phyloP scores from a whole-genome alignment of 2,797 vertebrate species.

The Platalea minor region DNA sequence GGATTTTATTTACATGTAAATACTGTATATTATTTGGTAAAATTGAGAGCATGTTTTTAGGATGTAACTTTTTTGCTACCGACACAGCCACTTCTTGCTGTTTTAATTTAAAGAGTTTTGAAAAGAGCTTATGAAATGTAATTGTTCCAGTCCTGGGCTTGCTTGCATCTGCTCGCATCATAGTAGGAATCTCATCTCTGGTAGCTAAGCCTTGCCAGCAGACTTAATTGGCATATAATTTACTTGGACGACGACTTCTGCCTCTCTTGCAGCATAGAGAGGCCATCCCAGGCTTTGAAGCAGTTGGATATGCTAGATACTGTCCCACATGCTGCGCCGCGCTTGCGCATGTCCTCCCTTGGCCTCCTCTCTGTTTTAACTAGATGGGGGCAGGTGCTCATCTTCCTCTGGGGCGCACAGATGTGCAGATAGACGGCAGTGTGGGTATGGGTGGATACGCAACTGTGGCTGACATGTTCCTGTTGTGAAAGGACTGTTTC shows the following conservation, averaged over 20 bases:
- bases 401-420: not conserved
- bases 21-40: not conserved
- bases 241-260: not conserved
- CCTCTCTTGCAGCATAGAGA: not conserved
- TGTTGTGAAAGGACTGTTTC: not conserved
- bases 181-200: not conserved
- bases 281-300: not conserved
- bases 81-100: not conserved
- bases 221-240: not conserved
- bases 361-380: not conserved
- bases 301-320: not conserved
- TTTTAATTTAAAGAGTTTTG: not conserved
- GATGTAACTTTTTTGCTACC: not conserved
- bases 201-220: not conserved
- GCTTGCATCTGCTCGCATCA: not conserved
- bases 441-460: not conserved
- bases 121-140: not conserved
- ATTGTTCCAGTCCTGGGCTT: not conserved
- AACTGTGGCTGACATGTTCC: fast-evolving
- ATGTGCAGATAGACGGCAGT: not conserved
- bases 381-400: not conserved
- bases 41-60: not conserved
- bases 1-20: not conserved
- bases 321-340: not conserved
- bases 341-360: fast-evolving